Conservation (phyloP, 2,797 vertebrate genomes). For the Phalloptychus januarius region DNA sequence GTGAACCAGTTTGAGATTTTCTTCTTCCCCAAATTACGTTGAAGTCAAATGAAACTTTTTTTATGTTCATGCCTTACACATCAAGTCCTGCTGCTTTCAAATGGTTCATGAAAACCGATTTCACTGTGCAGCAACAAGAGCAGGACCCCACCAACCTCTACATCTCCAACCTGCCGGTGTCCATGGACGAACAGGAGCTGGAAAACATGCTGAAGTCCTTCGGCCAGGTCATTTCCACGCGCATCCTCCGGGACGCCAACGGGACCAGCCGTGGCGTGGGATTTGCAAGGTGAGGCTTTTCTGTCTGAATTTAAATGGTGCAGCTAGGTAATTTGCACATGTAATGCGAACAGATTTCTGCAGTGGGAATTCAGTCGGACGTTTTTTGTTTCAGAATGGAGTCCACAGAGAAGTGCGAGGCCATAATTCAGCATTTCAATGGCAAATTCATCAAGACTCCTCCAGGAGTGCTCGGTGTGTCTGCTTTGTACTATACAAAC, state of each 20-base stretch:
- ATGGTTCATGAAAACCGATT: background rate
- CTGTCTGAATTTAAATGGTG: background rate
- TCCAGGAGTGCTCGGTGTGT: slow-evolving; percentile 90
- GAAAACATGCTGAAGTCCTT: slow-evolving; percentile 95
- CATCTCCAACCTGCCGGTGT: slow-evolving; percentile 94
- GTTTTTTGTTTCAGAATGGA: slow-evolving; percentile 87
- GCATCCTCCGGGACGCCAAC: slow-evolving; percentile 87
- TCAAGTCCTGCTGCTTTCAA: background rate
- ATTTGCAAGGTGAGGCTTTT: slow-evolving; percentile 87
- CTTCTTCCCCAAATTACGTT: background rate
- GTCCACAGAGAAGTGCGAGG: slow-evolving; percentile 96
- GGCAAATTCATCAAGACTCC: slow-evolving; percentile 96
- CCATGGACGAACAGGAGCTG: slow-evolving; percentile 95
- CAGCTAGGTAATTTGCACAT: no score
- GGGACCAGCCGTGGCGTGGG: slow-evolving; percentile 94
- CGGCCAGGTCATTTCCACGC: slow-evolving; percentile 94
- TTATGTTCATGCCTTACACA: background rate
- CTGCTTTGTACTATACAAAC: slow-evolving; percentile 43
- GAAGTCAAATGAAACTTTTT: background rate
- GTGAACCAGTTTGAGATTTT: background rate
- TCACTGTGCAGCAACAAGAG: slow-evolving; percentile 90
- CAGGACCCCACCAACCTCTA: slow-evolving; percentile 98
- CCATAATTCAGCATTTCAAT: slow-evolving; percentile 96
- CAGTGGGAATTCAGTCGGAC: background rate
- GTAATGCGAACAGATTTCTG: background rate